phyloP scores from a whole-genome alignment of 1,140 invertebrate species.

The Aphis craccivora region DNA sequence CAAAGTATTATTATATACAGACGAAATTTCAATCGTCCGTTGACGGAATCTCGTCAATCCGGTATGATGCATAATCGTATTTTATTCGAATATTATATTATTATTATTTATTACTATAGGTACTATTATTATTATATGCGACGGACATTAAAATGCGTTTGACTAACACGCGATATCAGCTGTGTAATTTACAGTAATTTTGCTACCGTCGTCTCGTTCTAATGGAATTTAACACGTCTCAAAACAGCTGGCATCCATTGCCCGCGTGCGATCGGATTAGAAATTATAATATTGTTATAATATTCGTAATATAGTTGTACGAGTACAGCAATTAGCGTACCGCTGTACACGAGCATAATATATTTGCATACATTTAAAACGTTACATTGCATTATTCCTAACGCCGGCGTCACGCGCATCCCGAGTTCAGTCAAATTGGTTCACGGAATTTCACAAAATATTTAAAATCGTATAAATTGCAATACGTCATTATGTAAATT shows the following conservation, averaged over 20 bases:
- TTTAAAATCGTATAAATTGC: not conserved
- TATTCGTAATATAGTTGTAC: not conserved
- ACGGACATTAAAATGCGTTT: slow-evolving; percentile 18
- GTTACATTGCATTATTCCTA: not conserved
- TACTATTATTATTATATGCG: not conserved
- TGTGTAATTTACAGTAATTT: slow-evolving; percentile 10
- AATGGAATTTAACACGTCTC: not conserved
- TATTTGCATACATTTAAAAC: not conserved
- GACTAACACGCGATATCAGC: slow-evolving; percentile 28
- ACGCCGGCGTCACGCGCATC: not conserved
- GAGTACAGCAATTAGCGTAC: not conserved
- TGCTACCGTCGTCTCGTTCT: not conserved
- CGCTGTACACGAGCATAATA: not conserved
- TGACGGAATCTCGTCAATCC: slow-evolving; percentile 47
- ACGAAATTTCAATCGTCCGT: not conserved
- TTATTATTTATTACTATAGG: not conserved
- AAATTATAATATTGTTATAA: not conserved
- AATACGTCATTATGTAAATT: not conserved
- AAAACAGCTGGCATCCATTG: not conserved
- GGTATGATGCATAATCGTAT: slow-evolving; percentile 46
- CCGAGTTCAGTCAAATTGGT: not conserved
- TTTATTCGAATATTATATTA: slow-evolving; percentile 30
- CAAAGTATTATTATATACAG: not conserved
- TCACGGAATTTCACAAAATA: not conserved
- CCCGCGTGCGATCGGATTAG: not conserved